Base-by-base conservation (phyloP, 1,140 invertebrate genomes). In the Magallana angulata region DNA sequence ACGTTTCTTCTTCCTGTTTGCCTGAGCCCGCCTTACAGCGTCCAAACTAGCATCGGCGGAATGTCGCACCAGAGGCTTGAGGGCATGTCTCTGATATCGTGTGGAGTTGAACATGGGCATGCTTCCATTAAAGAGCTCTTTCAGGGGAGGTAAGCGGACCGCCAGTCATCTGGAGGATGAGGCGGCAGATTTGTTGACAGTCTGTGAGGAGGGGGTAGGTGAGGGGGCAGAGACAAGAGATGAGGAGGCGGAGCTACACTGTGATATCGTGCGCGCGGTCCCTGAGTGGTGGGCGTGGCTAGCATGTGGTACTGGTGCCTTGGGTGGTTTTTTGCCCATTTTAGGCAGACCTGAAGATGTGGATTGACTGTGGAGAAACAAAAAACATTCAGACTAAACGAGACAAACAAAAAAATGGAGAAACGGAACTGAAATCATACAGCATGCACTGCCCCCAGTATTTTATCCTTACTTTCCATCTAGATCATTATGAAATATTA, bases 111-210 rank as follows among this genome's bases (percentile, higher is more conserved):
- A 88, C 76, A 90, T 86, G 81, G 90, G 85, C 82, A 88, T 59
- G 48, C 85, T 89, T 85, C 88, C 89, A 64, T 86, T 86, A 68
- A 89, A 90, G 57, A 87, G 58, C 57, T 89, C 86, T 56, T 90
- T 84, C 9, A 91, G 89, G 68, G 91, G 91, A 87, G 90, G 91
- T 83, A 92, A 91, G 82, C 90, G 91, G 90, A 91, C 88, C 56
- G 88, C 85, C 88, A 89, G 90, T 92, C 91, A 92, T 60, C 90
- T 91, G 9, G 60, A 64, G 30, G 85, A 48, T 48, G 36, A 71
- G 24, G 87, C 84, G 11, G 88, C 59, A n/a, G 82, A 16, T 82
- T 30, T 85, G 24, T 36, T 76, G 84, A 64, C 24, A 58, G 84
- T 57, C 85, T 90, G 59, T 48, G 71, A 18, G 30, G 81, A 59